Evolutionary conservation across 2,113 vertebrate genomes (phyloP).

Genomic region (Motacilla tschutschensis): DNA sequence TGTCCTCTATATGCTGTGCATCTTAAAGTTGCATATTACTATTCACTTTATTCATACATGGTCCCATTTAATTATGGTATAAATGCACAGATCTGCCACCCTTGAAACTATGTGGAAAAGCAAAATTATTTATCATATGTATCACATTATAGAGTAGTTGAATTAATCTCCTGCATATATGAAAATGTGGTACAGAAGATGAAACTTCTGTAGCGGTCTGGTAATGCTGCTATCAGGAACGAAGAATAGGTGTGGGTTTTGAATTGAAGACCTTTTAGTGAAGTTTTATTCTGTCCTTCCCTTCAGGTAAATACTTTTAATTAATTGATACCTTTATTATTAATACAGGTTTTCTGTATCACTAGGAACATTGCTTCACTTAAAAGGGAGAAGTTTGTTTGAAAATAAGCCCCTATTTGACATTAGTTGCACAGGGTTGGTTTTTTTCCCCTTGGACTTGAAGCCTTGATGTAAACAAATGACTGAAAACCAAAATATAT

Average conservation of each 20-base stretch:
- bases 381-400: background rate
- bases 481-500: background rate
- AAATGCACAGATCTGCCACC: slow-evolving; percentile 13
- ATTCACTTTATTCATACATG: background rate
- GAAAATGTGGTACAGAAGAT: background rate
- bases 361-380: background rate
- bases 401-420: background rate
- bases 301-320: background rate
- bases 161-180: background rate
- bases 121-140: background rate
- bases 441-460: background rate
- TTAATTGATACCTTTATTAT: background rate
- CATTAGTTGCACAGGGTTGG: background rate
- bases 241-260: background rate
- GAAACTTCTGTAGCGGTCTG: background rate
- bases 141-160: background rate
- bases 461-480: background rate
- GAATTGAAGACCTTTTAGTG: background rate
- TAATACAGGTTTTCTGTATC: background rate
- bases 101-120: background rate
- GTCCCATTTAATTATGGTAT: background rate
- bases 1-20: background rate
- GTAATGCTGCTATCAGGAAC: background rate
- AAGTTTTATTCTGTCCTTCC: background rate
- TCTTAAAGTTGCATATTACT: background rate